Evolutionary conservation across 2,113 vertebrate genomes (phyloP), one percentile per base, ranked within the genome.

Genomic region (Penelope pileata): DNA sequence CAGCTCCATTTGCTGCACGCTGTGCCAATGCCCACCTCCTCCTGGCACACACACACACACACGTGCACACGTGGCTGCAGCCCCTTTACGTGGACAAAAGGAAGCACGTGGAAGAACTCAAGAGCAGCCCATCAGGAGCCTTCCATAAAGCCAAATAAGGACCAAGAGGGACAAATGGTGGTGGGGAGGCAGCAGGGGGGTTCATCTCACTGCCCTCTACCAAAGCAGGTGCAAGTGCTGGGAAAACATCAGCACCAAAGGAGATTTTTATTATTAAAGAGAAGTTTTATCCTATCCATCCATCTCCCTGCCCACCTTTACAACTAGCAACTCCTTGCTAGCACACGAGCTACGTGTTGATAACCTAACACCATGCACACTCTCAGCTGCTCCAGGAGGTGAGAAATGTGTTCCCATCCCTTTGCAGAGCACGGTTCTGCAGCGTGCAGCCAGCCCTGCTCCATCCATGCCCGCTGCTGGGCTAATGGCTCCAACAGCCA

Each of bases 11-110:
- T 4, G 10, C 86, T 66, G 72, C 2, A 0, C 5, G 2, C 32
- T 50, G 50, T 16, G 51, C 5, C 32, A 12, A 0, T 26, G 13
- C 12, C 32, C 29, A 22, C 4, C 13, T 64, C 17, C 50, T 17
- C 43, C 34, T 10, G 40, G n/a, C 51, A 30, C 17, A 6, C 4
- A 15, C 60, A 7, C 51, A 0, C 58, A 24, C 34, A 36, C 58
- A 60, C 22, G 5, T 14, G 56, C 56, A 16, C 19, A 8, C 45
- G 0, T 0, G 0, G 75, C 43, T 43, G 64, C 50, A 58, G 40
- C 16, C 8, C 40, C n/a, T 40, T 32, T 3, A 8, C 7, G 67
- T 72, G 74, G 66, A 76, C 2, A 10, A 85, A 73, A 45, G 47
- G 60, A 67, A 66, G 53, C 9, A 4, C 13, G 50, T 43, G 9